Base-by-base conservation (phyloP, 2,113 vertebrate species). In the Excalfactoria chinensis region DNA sequence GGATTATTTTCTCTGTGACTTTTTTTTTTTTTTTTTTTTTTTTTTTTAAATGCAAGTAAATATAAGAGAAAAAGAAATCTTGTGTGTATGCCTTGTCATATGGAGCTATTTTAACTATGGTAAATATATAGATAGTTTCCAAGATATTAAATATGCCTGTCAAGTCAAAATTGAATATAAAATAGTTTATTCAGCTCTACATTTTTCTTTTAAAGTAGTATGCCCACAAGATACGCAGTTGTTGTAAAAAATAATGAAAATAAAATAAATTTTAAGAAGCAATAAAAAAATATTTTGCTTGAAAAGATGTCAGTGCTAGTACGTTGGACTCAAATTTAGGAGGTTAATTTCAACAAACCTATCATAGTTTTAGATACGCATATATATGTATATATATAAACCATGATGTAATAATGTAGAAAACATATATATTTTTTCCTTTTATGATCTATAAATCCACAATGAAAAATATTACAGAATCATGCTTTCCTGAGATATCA, bases 1-100 rank as follows among this genome's bases (percentile, higher is more conserved):
- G 3, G 6, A 34, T 48, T 56, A 19, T n/a, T 1, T 16, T 73
- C 1, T 30, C 1, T 49, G 7, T 49, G 20, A 22, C 11, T 3
- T 6, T 11, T 8, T 17, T 25, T 12, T 18, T 32, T 32, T 26
- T 20, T 7, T 41, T 63, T 35, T 43, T 41, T 63, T 35, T 48
- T 67, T 70, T 75, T 62, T 3, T 20, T 22, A 32, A 60, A 6
- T 5, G 7, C 1, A 71, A 64, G 19, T 6, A 75, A 82, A 62
- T 7, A 66, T 16, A 9, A 76, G 13, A 83, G n/a, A 83, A 49
- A 58, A 74, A 68, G 0, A 55, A 88, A 80, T 34, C 2, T 2
- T 9, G 1, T 70, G 9, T 46, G 60, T 75, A 3, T 41, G 17
- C 6, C 44, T 15, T 1, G 0, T 43, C 35, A 28, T 21, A 60